Base-by-base conservation (phyloP, 2,888 invertebrate species). In the Melinaea menophilus region DNA sequence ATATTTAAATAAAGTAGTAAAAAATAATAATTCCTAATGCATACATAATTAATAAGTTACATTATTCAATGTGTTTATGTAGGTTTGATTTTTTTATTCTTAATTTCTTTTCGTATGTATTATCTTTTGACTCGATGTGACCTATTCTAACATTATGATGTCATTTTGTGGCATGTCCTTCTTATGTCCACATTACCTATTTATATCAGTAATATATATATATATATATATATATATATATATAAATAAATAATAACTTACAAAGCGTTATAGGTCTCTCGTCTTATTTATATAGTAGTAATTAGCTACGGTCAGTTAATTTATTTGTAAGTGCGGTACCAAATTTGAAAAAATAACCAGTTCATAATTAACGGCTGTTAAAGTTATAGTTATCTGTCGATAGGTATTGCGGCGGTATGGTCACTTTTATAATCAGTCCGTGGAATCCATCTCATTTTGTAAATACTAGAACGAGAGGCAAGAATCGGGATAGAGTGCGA, bases 391-490 rank as follows among this genome's bases (percentile, higher is more conserved):
- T 65, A 69, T 64, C 69, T 59, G 59, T 55, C 63, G 66, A 67
- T 66, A 67, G 63, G 65, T 71, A 67, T 64, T 64, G 64, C 65
- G 64, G 64, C 64, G 59, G 62, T 68, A 64, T 69, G 72, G 69
- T 70, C 70, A 73, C 69, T 71, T 71, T 72, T 62, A 66, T 65
- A 69, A 72, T 72, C 73, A 71, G 69, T 72, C 71, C 72, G 71
- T 71, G 75, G 75, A 79, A 76, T 79, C 75, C 76, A 75, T 76
- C 75, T 80, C 77, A 79, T 82, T 81, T 83, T 77, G 77, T 82
- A 80, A 79, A 80, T 82, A 82, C 68, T 72, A 77, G 78, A 81
- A 77, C 66, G 82, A 84, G 81, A 82, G 73, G 78, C 74, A 76
- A 78, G 73, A 78, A 71, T 73, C 69, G 67, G 73, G 73, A 71